Evolutionary conservation across 2,888 invertebrate species (phyloP), one percentile per base, ranked within the genome.

Genomic region (Agrochola lychnidis): DNA sequence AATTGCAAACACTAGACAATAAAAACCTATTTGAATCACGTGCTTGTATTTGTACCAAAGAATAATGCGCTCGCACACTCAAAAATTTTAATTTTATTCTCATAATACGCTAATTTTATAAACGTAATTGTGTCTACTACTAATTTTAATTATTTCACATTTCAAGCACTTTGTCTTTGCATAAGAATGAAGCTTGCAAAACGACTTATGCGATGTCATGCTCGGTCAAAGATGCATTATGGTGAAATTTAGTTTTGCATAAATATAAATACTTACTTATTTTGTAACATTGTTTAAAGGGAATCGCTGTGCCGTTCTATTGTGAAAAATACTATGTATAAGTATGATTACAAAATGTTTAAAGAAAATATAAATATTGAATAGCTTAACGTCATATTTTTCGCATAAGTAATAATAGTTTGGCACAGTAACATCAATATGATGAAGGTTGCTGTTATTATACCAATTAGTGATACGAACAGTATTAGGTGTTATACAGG

Each of bases 11-110:
- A 86, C 90, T 89, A 89, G 80, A 91, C 90, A 91, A 92, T 91
- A 92, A 93, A 91, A 91, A 92, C 88, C 88, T 91, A 91, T 93
- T 90, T 91, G 77, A 92, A 91, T 89, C 90, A 89, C 89, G 90
- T 90, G 89, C 88, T 72, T 78, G 64, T 69, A 82, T 88, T 73
- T 64, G 78, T 67, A 81, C 79, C 72, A 79, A 71, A 74, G 75
- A 72, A 80, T 86, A 80, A 77, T 48, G 62, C 63, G 40, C 81
- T 81, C 57, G 19, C 30, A 72, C 42, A 73, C 57, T 59, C 71
- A 40, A 82, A 76, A 70, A 76, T 66, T 77, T 0, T 36, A 78
- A 79, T 74, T 81, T 73, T 68, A 79, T 79, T 81, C 77, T 76
- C 70, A 74, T 81, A 73, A 66, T 79, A 82, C 62, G 67, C 25